These are phyloP conservation scores for Malurus cyaneus DNA, from an alignment of 2,113 vertebrate species.

Conservation along the genomic window DNA sequence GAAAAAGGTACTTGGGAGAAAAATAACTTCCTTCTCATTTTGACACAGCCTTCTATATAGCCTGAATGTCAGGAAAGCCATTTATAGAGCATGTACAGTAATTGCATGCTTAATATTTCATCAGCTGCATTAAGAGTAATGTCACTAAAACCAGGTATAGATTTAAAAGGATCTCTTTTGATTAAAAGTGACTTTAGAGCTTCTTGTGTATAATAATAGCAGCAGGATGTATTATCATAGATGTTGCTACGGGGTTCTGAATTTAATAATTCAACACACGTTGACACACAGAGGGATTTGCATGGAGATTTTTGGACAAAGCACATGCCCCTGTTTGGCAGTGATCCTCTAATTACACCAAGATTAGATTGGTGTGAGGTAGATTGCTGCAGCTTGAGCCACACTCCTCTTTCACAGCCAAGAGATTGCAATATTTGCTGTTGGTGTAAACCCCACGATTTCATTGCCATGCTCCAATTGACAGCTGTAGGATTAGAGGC, in stretches of 20 bases:
- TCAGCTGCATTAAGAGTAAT: constrained; percentile 47
- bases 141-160: constrained; percentile 51
- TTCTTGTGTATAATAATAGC: constrained; percentile 37
- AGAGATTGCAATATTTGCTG: background rate
- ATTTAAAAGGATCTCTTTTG: constrained; percentile 51
- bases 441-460: background rate
- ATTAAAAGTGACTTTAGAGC: constrained; percentile 50
- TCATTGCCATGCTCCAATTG: background rate
- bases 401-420: background rate
- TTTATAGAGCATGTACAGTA: constrained; percentile 60
- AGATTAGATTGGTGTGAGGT: background rate
- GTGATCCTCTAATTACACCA: background rate
- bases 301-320: background rate
- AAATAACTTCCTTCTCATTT: constrained; percentile 16
- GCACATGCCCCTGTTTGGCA: background rate
- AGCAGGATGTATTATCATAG: background rate
- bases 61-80: constrained; percentile 44
- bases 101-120: constrained; percentile 66
- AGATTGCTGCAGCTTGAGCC: background rate
- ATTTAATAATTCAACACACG: constrained; percentile 3
- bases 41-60: background rate
- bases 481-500: background rate
- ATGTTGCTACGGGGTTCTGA: background rate
- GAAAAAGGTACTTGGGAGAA: constrained; percentile 3
- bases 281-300: background rate